Evolutionary conservation across 1,140 invertebrate species (phyloP).

Genomic region (Telenomus remus): DNA sequence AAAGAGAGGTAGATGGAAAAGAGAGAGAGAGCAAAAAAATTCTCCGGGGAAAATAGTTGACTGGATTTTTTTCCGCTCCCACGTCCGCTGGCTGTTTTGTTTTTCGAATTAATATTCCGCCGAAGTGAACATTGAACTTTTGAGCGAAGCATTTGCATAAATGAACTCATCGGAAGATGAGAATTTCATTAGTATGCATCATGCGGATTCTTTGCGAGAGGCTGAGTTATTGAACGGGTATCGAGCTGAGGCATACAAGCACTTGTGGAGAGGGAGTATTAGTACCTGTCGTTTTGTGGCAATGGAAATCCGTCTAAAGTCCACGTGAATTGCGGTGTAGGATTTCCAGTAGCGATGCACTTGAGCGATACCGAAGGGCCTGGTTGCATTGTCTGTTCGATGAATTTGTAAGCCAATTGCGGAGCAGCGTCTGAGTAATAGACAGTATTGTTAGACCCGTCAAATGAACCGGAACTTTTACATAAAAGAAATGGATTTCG

Average conservation of each 20-base stretch:
- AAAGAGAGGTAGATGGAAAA: no score
- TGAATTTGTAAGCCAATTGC: conserved; percentile 91
- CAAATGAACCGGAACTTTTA: conserved; percentile 39
- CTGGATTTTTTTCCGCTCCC: not conserved
- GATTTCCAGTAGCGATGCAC: conserved; percentile 93
- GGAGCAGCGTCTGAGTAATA: conserved; percentile 84
- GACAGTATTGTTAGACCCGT: conserved; percentile 43
- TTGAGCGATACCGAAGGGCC: conserved; percentile 91
- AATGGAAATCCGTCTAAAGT: conserved; percentile 90
- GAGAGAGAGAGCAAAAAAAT: not conserved
- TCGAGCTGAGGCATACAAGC: conserved; percentile 32
- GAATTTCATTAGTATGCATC: conserved; percentile 37
- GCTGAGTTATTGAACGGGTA: conserved; percentile 43
- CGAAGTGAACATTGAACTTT: conserved; percentile 15
- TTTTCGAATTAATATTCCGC: conserved; percentile 1
- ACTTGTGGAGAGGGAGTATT: conserved; percentile 38
- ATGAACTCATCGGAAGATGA: conserved; percentile 26
- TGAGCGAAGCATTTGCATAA: conserved; percentile 13
- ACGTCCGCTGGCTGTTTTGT: not conserved
- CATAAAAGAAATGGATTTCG: conserved; percentile 46
- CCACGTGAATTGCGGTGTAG: conserved; percentile 90
- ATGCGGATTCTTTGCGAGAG: conserved; percentile 22
- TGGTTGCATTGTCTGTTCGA: conserved; percentile 91
- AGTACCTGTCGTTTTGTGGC: conserved; percentile 79
- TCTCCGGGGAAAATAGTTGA: not conserved